Evolutionary conservation across 2,113 vertebrate species (phyloP).

Genomic region (Trachemys scripta): DNA sequence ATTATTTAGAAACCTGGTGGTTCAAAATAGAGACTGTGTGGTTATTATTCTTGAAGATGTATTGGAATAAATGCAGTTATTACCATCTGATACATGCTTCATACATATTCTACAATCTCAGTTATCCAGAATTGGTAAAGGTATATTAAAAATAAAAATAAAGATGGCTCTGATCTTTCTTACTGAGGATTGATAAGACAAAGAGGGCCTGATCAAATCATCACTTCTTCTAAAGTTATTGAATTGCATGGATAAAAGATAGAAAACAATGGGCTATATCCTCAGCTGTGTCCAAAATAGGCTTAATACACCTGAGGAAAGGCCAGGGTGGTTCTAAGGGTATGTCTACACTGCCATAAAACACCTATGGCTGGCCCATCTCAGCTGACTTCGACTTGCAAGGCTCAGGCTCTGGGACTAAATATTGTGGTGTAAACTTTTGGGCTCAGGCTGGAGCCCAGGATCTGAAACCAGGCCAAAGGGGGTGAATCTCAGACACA

Average conservation of each 20-base stretch:
- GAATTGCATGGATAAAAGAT: constrained; percentile 3
- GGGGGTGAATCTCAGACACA: no score
- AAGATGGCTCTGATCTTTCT: background rate
- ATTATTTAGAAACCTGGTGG: constrained; percentile 41
- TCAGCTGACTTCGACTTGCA: no score
- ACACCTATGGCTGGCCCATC: no score
- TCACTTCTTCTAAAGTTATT: background rate
- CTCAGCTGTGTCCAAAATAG: background rate
- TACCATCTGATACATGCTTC: background rate
- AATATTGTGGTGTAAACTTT: no score
- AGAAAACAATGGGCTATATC: background rate
- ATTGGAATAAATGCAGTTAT: constrained; percentile 9
- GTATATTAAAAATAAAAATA: background rate
- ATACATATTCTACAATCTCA: background rate
- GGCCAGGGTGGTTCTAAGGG: background rate
- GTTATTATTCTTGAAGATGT: constrained; percentile 32
- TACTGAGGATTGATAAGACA: constrained; percentile 3
- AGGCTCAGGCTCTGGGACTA: no score
- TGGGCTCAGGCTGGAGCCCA: no score
- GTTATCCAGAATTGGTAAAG: background rate
- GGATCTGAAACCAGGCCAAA: no score
- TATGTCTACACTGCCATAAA: no score
- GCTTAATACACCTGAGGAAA: background rate
- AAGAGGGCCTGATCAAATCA: constrained; percentile 5
- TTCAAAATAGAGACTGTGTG: constrained; percentile 42